These are phyloP conservation scores for Tridacna gigas DNA, from an alignment of 2,888 invertebrate genomes.

Conservation along the genomic window DNA sequence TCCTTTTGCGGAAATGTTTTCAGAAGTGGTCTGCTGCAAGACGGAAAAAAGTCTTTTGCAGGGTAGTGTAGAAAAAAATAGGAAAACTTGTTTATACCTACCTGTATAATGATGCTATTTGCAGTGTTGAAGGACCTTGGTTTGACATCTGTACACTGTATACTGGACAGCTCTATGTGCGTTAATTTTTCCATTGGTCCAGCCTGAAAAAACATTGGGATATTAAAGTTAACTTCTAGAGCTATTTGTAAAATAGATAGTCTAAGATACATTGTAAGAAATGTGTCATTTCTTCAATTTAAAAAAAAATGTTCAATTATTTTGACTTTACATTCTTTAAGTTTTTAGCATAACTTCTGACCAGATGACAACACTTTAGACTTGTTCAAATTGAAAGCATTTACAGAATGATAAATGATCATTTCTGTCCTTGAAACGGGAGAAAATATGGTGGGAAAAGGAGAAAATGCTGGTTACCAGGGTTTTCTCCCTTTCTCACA, in stretches of 20 bases:
- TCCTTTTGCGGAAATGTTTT: no score
- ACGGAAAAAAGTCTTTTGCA: no score
- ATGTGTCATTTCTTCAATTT: background rate
- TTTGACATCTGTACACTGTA: slow-evolving; percentile 75
- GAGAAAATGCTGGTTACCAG: background rate
- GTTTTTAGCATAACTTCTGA: no score
- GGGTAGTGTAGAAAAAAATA: no score
- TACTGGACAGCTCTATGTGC: slow-evolving; percentile 79
- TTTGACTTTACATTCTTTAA: no score
- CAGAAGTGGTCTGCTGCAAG: no score
- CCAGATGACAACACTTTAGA: no score
- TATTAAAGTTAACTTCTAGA: background rate
- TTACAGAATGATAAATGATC: no score
- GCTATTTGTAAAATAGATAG: background rate
- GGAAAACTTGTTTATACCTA: slow-evolving; percentile 47
- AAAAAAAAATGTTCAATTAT: background rate
- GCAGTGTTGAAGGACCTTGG: slow-evolving; percentile 74
- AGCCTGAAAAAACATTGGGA: slow-evolving; percentile 26
- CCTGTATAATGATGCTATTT: slow-evolving; percentile 78
- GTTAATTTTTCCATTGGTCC: slow-evolving; percentile 79
- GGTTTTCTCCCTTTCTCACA: background rate
- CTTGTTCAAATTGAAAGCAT: no score
- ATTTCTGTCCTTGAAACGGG: no score
- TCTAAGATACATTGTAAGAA: no score
- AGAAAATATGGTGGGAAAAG: background rate